Evolutionary conservation across 2,797 vertebrate genomes (phyloP).

Genomic region (Acanthurus leucopareius): DNA sequence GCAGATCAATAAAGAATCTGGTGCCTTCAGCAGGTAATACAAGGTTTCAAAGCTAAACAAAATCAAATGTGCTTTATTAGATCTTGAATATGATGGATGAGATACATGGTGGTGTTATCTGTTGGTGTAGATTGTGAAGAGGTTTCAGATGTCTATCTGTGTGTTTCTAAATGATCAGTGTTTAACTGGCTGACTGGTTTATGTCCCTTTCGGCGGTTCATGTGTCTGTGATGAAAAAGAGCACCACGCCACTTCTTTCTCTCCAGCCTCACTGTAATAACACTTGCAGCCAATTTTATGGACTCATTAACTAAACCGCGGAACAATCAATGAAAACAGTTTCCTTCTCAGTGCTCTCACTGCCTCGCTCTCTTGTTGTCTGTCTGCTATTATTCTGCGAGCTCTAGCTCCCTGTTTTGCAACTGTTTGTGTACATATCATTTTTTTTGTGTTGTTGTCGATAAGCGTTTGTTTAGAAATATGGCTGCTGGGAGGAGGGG

Average conservation of each 20-base stretch:
- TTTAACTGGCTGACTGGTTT: slow-evolving; percentile 18
- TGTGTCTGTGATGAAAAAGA: slow-evolving; percentile 46
- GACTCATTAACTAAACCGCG: slow-evolving; percentile 77
- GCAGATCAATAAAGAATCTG: background rate
- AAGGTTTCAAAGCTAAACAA: too few species aligned
- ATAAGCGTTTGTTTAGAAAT: slow-evolving; percentile 73
- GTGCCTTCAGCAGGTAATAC: too few species aligned
- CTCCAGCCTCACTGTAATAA: slow-evolving; percentile 63
- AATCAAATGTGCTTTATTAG: background rate
- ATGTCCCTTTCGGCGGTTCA: slow-evolving; percentile 39
- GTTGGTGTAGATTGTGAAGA: background rate
- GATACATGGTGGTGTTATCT: background rate
- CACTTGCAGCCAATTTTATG: slow-evolving; percentile 71
- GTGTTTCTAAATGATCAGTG: slow-evolving; percentile 4
- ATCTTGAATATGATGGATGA: background rate
- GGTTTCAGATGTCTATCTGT: background rate
- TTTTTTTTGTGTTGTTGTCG: slow-evolving; percentile 47
- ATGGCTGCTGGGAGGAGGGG: slow-evolving; percentile 38
- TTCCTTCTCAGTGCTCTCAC: slow-evolving; percentile 47
- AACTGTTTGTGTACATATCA: slow-evolving; percentile 64
- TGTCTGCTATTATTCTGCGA: slow-evolving; percentile 66
- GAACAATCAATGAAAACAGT: slow-evolving; percentile 76
- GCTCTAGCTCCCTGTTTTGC: slow-evolving; percentile 50
- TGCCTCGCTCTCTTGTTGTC: slow-evolving; percentile 37
- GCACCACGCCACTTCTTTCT: slow-evolving; percentile 57